Conservation (phyloP, 1,140 invertebrate genomes). For the Apolygus lucorum region DNA sequence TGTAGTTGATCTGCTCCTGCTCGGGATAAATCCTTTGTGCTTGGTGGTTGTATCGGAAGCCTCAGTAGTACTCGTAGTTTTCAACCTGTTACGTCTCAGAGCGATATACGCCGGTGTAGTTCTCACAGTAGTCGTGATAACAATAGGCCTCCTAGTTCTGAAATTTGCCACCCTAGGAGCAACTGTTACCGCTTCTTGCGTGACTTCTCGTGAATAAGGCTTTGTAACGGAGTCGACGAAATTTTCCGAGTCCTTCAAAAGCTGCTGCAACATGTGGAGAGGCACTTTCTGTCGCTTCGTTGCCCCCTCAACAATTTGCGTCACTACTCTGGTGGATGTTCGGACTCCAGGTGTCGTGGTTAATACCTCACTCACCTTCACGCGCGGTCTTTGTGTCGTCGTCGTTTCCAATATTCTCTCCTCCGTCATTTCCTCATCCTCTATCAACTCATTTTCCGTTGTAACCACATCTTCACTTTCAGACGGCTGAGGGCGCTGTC, state of each 20-base stretch:
- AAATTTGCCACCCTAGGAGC: neutral
- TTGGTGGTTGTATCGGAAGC: constrained; percentile 9
- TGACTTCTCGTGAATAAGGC: neutral
- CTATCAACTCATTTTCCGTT: constrained; percentile 32
- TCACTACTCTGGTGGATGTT: constrained; percentile 34
- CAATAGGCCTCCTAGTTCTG: constrained; percentile 17
- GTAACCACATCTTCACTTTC: constrained; percentile 30
- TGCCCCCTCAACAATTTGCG: constrained; percentile 34
- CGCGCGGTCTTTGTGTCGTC: constrained; percentile 27
- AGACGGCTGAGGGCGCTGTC: constrained; percentile 32
- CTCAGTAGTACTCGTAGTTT: constrained; percentile 18
- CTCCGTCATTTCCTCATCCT: constrained; percentile 26
- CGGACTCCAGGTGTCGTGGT: constrained; percentile 23
- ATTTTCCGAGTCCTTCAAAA: constrained; percentile 28
- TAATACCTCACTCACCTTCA: constrained; percentile 33
- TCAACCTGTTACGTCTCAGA: constrained; percentile 19
- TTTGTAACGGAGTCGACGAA: constrained; percentile 18
- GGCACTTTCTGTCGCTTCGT: constrained; percentile 33
- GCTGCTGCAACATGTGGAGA: constrained; percentile 31
- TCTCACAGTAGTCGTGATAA: constrained; percentile 16
- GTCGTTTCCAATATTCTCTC: constrained; percentile 8
- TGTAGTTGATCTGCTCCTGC: constrained; percentile 6
- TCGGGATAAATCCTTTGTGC: constrained; percentile 18
- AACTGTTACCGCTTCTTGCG: neutral
- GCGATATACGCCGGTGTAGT: constrained; percentile 20